Evolutionary conservation across 2,888 invertebrate species (phyloP), one percentile per base, ranked within the genome.

Genomic region (Cephus nigrinus): DNA sequence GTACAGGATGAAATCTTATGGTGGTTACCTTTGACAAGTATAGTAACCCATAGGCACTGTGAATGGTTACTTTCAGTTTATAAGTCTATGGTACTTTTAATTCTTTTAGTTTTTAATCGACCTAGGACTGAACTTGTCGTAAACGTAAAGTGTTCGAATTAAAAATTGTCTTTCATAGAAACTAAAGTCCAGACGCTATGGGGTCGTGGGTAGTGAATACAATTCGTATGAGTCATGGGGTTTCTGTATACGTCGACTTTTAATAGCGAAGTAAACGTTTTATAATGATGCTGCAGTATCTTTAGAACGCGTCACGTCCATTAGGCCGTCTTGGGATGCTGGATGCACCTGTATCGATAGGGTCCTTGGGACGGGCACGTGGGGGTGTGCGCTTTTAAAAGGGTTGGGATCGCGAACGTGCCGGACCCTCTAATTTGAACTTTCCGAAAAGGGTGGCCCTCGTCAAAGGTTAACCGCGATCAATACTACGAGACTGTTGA

Each of bases 251-350:
- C 84, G 82, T 84, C 84, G 84, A 85, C 84, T 85, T 86, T 86
- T 86, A 83, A 73, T 76, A 76, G 82, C 81, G 85, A 86, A 88
- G 84, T 86, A 86, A 88, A 86, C 86, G 86, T 86, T 85, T 84
- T 85, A 83, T 87, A 88, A 87, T 87, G 87, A 88, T 84, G 85
- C 83, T 80, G 86, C 88, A 85, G 80, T 86, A 86, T 86, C 78
- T 75, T 83, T 76, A 76, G 78, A 87, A 86, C 88, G 82, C 84
- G 86, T 87, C 85, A 80, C 81, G 83, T 84, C 86, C 84, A 88
- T 88, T 86, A 88, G 86, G 68, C 78, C 79, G 75, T 55, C 55
- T 55, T 72, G 74, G 35, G 69, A 68, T 40, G 72, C 74, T 74
- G 68, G 75, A 55, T 80, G 86, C 88, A 88, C 87, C 86, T 88